These are phyloP conservation scores for Chromoteleia sp. DNA, from an alignment of 2,888 invertebrate genomes.

Conservation along the genomic window DNA sequence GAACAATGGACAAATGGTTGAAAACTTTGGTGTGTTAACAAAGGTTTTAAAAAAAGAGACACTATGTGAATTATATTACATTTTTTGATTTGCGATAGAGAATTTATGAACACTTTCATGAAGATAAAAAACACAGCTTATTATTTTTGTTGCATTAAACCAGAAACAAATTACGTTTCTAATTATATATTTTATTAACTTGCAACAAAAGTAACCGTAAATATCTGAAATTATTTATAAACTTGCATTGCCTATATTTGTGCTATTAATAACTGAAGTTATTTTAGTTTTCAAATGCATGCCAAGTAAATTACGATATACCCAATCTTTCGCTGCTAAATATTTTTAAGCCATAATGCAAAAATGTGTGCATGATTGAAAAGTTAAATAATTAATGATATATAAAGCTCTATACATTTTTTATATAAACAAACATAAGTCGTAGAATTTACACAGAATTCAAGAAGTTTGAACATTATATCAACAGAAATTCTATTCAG, in stretches of 20 bases:
- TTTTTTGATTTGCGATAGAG: too few relatives aligned
- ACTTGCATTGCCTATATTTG: slow-evolving; percentile 57
- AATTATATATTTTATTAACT: too few relatives aligned
- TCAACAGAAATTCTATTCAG: too few relatives aligned
- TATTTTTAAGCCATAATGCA: not conserved
- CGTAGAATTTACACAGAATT: not conserved
- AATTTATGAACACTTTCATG: too few relatives aligned
- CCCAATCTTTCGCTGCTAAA: slow-evolving; percentile 4
- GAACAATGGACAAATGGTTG: too few relatives aligned
- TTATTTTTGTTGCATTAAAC: too few relatives aligned
- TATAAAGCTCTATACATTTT: not conserved
- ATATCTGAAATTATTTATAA: slow-evolving; percentile 79
- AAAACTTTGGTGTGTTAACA: too few relatives aligned
- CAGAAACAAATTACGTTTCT: too few relatives aligned
- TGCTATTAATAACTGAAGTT: slow-evolving; percentile 73
- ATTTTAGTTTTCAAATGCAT: slow-evolving; percentile 71
- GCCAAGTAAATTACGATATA: slow-evolving; percentile 73
- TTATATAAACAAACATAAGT: not conserved
- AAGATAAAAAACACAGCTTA: too few relatives aligned
- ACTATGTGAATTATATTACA: too few relatives aligned
- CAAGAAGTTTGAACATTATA: too few relatives aligned
- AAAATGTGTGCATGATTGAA: not conserved
- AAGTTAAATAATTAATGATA: not conserved
- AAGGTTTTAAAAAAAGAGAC: too few relatives aligned
- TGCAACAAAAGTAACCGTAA: slow-evolving; percentile 9